These are phyloP conservation scores for Drosophila ananassae DNA, from an alignment of 1,140 invertebrate species.

Conservation along the genomic window DNA sequence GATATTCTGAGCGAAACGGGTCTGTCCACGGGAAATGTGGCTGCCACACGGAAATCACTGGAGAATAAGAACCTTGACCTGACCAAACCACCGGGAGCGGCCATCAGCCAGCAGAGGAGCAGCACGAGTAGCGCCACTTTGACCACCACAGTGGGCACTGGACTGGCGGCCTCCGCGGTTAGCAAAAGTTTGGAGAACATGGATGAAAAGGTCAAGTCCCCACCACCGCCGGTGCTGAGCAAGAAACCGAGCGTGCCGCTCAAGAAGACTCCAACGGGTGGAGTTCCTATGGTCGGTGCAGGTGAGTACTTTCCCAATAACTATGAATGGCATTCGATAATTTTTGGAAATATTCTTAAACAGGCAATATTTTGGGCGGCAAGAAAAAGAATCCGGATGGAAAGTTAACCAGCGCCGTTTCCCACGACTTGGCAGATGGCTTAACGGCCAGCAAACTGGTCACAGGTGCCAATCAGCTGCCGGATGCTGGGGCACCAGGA, in stretches of 20 bases:
- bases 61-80: slow-evolving; percentile 84
- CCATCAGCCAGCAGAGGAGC: slow-evolving; percentile 44
- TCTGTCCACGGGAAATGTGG: slow-evolving; percentile 82
- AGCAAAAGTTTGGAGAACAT: slow-evolving; percentile 81
- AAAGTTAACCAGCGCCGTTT: slow-evolving; percentile 77
- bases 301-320: slow-evolving; percentile 40
- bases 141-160: slow-evolving; percentile 15
- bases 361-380: slow-evolving; percentile 85
- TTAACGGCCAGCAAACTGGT: slow-evolving; percentile 66
- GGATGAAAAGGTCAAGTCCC: slow-evolving; percentile 80
- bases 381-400: slow-evolving; percentile 85
- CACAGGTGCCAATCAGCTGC: slow-evolving; percentile 44
- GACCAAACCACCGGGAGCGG: slow-evolving; percentile 61
- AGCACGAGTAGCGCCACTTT: slow-evolving; percentile 36
- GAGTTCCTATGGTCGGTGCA: slow-evolving; percentile 84
- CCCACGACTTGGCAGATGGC: slow-evolving; percentile 77
- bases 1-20: slow-evolving; percentile 82
- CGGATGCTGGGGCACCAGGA: slow-evolving; percentile 50
- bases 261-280: slow-evolving; percentile 87
- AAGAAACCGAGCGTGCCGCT: slow-evolving; percentile 87
- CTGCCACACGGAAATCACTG: slow-evolving; percentile 85
- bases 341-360: not conserved
- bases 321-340: not conserved
- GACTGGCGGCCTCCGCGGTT: slow-evolving; percentile 46
- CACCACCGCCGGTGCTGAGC: slow-evolving; percentile 78